Evolutionary conservation across 2,888 invertebrate species (phyloP).

Genomic region (Eupelmus urozonus): DNA sequence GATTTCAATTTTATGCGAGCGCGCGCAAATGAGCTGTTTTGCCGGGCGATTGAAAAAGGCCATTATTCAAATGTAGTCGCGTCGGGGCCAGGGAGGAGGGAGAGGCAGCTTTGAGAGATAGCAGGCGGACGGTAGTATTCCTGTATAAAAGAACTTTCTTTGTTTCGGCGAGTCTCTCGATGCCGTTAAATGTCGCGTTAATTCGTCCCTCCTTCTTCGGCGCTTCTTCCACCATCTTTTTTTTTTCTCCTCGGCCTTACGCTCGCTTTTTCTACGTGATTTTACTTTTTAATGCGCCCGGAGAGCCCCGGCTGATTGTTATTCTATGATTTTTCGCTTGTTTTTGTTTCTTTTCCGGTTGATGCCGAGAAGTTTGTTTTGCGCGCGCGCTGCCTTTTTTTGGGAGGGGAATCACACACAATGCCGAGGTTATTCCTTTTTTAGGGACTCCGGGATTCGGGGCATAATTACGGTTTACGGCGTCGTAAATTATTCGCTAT

Average conservation of each 20-base stretch:
- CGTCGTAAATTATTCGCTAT: conserved; percentile 41
- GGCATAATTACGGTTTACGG: conserved; percentile 32
- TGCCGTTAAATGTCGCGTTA: conserved; percentile 57
- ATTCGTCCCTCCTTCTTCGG: conserved; percentile 42
- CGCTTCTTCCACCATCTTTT: not conserved
- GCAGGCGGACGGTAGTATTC: not conserved
- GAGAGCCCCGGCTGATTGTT: conserved; percentile 37
- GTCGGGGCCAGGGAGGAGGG: conserved; percentile 12
- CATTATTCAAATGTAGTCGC: conserved; percentile 58
- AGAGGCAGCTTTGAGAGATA: conserved; percentile 1
- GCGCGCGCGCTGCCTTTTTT: conserved; percentile 4
- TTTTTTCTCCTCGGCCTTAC: not conserved
- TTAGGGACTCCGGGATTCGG: not conserved
- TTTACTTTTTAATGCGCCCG: conserved; percentile 59
- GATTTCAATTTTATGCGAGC: conserved; percentile 56
- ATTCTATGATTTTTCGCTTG: conserved; percentile 51
- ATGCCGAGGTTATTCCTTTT: conserved; percentile 16
- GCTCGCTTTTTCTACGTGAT: conserved; percentile 51
- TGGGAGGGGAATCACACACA: not conserved
- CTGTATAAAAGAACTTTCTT: conserved; percentile 38
- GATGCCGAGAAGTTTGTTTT: not conserved
- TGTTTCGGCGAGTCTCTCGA: conserved; percentile 44
- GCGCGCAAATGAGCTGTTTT: conserved; percentile 57
- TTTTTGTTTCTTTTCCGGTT: not conserved
- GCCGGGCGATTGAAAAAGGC: conserved; percentile 56